A percentile compares a stretch with the other conserved stretches of the same genome.
These are phyloP conservation scores for Stegana nigrithorax DNA, from an alignment of 2,888 invertebrate species.

Conservation along the genomic window DNA sequence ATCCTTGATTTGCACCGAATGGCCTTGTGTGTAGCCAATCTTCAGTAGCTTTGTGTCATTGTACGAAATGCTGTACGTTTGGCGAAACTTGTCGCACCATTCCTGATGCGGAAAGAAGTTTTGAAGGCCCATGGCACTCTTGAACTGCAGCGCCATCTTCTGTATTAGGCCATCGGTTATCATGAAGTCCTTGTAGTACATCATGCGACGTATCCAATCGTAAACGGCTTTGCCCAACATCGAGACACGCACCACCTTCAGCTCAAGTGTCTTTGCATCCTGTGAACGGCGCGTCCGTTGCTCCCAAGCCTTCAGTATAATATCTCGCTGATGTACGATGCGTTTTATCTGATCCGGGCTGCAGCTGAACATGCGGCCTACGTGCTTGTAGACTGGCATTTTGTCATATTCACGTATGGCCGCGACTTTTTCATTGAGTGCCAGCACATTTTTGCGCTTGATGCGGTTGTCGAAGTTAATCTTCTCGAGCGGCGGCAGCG, in stretches of 20 bases:
- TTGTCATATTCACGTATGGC: conserved; percentile 64
- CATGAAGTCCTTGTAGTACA: conserved; percentile 65
- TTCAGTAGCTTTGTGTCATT: conserved; percentile 58
- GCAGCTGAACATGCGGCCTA: conserved; percentile 64
- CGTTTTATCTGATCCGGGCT: conserved; percentile 67
- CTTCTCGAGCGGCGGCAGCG: conserved; percentile 12
- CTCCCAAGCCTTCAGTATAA: conserved; percentile 63
- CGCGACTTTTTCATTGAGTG: conserved; percentile 64
- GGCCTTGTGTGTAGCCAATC: conserved; percentile 59
- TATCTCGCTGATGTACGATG: conserved; percentile 61
- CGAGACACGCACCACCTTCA: conserved; percentile 62
- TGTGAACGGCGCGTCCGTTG: conserved; percentile 61
- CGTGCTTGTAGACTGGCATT: conserved; percentile 63
- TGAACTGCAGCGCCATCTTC: conserved; percentile 65
- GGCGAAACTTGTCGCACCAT: conserved; percentile 65
- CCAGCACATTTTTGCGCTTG: conserved; percentile 65
- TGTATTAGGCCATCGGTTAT: conserved; percentile 64
- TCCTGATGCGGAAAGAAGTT: conserved; percentile 64
- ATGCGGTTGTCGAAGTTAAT: conserved; percentile 57
- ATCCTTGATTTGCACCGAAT: conserved; percentile 64
- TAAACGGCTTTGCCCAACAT: conserved; percentile 64
- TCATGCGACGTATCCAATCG: conserved; percentile 66
- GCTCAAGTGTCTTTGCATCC: conserved; percentile 55
- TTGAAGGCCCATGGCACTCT: conserved; percentile 59
- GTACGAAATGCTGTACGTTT: conserved; percentile 53